Conservation (phyloP, 1,140 invertebrate genomes). For the Pentalonia nigronervosa region DNA sequence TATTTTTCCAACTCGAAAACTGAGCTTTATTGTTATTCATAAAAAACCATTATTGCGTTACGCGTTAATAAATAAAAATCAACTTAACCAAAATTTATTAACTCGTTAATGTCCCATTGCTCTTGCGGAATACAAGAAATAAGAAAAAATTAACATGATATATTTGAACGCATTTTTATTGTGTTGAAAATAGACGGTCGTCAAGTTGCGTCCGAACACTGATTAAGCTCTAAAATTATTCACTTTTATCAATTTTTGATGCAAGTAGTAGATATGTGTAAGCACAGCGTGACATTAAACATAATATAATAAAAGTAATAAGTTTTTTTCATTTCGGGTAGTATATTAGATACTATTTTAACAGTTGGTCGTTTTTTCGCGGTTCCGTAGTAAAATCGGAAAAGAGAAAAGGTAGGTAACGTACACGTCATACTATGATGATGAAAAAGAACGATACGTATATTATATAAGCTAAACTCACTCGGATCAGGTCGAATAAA, state of each 20-base stretch:
- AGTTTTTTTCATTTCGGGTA: neutral
- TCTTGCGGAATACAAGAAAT: neutral
- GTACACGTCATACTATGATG: neutral
- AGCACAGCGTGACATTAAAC: neutral
- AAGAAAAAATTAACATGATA: neutral
- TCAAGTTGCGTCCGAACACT: neutral
- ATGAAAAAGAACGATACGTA: neutral
- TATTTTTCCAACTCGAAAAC: too few relatives aligned
- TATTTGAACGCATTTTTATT: neutral
- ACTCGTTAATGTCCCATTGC: neutral
- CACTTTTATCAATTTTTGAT: neutral
- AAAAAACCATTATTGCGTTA: too few relatives aligned
- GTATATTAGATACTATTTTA: neutral
- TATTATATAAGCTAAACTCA: conserved; percentile 66
- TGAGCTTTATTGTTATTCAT: too few relatives aligned
- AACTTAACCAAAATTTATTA: neutral
- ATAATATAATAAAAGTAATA: neutral
- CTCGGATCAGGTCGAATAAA: conserved; percentile 85
- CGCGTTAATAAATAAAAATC: too few relatives aligned
- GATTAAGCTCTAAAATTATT: neutral
- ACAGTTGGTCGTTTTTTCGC: neutral
- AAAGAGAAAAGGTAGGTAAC: neutral
- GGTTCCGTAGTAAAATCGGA: neutral
- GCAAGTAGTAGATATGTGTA: neutral
- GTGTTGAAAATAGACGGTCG: neutral